Evolutionary conservation across 2,888 invertebrate genomes (phyloP).

Genomic region (Sarcophaga rosellei): DNA sequence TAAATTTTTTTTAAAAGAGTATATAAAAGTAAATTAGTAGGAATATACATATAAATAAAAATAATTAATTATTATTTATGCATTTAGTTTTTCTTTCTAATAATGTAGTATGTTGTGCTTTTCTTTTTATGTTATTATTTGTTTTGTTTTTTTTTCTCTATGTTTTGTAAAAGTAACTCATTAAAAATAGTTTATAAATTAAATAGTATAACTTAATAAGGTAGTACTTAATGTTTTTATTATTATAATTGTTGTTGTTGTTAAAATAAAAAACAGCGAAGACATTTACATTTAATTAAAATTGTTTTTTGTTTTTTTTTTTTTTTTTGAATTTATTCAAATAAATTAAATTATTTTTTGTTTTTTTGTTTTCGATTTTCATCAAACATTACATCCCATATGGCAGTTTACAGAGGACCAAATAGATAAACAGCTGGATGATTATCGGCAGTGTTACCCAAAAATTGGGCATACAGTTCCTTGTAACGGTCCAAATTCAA

Average conservation of each 20-base stretch:
- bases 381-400: background rate
- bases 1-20: background rate
- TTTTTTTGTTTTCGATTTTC: constrained; percentile 15
- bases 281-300: constrained; percentile 74
- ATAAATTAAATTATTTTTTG: constrained; percentile 12
- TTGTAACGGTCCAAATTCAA: constrained; percentile 90
- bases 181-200: constrained; percentile 68
- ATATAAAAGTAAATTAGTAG: constrained; percentile 8
- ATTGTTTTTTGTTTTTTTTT: constrained; percentile 34
- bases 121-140: constrained; percentile 20
- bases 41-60: constrained; percentile 24
- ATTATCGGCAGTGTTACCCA: constrained; percentile 88
- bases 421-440: constrained; percentile 89
- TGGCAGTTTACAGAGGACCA: constrained; percentile 84
- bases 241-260: constrained; percentile 64
- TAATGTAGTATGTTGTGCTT: constrained; percentile 61
- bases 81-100: constrained; percentile 49
- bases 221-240: constrained; percentile 65
- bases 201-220: constrained; percentile 68
- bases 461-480: constrained; percentile 91
- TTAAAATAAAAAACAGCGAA: constrained; percentile 80
- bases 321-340: background rate
- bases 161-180: constrained; percentile 70
- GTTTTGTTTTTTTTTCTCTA: constrained; percentile 53
- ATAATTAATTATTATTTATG: constrained; percentile 54